Evolutionary conservation across 1,140 invertebrate genomes (phyloP).

Genomic region (Drosophila rufa): DNA sequence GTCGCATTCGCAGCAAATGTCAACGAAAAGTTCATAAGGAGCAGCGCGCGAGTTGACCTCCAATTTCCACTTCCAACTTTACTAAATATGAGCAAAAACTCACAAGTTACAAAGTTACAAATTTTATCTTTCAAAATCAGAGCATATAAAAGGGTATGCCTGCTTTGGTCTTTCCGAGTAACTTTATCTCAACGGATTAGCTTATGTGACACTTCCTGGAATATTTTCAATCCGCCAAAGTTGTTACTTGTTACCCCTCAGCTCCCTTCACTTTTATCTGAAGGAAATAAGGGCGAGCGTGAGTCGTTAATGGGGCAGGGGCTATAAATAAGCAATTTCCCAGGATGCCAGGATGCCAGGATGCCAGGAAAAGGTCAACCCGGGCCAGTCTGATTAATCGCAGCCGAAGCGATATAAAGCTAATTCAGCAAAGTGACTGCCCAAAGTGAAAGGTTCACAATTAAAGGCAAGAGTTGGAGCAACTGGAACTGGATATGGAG

Average conservation of each 20-base stretch:
- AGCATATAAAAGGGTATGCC: not conserved
- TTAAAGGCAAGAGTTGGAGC: slow-evolving; percentile 20
- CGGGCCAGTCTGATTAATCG: slow-evolving; percentile 38
- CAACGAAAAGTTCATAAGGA: slow-evolving; percentile 24
- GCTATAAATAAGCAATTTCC: slow-evolving; percentile 44
- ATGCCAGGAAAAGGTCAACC: slow-evolving; percentile 12
- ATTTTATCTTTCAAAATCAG: not conserved
- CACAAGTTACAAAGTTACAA: not conserved
- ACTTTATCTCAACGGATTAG: slow-evolving; percentile 11
- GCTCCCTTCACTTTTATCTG: not conserved
- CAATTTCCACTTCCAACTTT: not conserved
- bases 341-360: not conserved
- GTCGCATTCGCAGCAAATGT: slow-evolving; percentile 13
- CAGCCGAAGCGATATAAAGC: slow-evolving; percentile 30
- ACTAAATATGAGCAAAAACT: not conserved
- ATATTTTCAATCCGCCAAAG: slow-evolving; percentile 21
- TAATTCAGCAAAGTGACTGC: slow-evolving; percentile 53
- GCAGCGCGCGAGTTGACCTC: slow-evolving; percentile 17
- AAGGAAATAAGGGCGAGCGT: not conserved
- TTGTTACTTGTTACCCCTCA: not conserved
- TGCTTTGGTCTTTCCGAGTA: not conserved
- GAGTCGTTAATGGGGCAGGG: slow-evolving; percentile 31
- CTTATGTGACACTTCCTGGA: slow-evolving; percentile 23
- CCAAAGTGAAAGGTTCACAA: slow-evolving; percentile 48
- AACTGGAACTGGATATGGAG: not conserved